A percentile compares a stretch with the other conserved stretches of the same genome.
Conservation (phyloP, 2,888 invertebrate genomes). For the Chrysomela aeneicollis region DNA sequence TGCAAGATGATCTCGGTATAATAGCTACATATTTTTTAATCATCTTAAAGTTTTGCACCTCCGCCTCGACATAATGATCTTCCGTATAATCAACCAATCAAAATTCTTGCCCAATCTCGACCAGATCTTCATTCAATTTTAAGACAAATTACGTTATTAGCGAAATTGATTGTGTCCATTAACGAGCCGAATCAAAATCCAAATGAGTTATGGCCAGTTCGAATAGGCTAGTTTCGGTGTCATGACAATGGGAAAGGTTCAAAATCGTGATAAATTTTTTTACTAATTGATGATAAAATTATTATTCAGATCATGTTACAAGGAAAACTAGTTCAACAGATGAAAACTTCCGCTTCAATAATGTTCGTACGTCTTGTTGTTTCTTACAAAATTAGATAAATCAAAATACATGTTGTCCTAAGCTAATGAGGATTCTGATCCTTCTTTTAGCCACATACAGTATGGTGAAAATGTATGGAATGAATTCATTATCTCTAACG, state of each 20-base stretch:
- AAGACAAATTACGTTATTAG: constrained; percentile 23
- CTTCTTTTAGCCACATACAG: too few relatives aligned
- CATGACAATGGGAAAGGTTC: constrained; percentile 24
- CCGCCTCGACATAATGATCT: neutral
- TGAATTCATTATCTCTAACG: too few relatives aligned
- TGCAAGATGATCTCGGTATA: too few relatives aligned
- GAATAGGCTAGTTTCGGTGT: constrained; percentile 14
- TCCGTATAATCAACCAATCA: neutral
- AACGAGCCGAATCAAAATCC: constrained; percentile 21
- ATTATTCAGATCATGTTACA: neutral
- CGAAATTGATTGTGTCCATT: constrained; percentile 19
- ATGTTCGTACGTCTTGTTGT: too few relatives aligned
- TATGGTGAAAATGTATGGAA: too few relatives aligned
- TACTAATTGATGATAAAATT: constrained; percentile 21
- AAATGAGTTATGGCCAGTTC: constrained; percentile 22
- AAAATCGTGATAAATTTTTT: constrained; percentile 22
- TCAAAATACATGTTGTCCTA: too few relatives aligned
- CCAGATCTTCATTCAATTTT: constrained; percentile 18
- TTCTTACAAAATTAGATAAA: too few relatives aligned
- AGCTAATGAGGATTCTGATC: too few relatives aligned
- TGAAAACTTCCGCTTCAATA: too few relatives aligned
- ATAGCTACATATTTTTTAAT: too few relatives aligned
- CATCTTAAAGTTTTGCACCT: neutral
- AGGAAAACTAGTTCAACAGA: too few relatives aligned
- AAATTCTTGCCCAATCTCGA: constrained; percentile 13